phyloP scores from a whole-genome alignment of 2,113 vertebrate genomes.

The Chitala chitala region DNA sequence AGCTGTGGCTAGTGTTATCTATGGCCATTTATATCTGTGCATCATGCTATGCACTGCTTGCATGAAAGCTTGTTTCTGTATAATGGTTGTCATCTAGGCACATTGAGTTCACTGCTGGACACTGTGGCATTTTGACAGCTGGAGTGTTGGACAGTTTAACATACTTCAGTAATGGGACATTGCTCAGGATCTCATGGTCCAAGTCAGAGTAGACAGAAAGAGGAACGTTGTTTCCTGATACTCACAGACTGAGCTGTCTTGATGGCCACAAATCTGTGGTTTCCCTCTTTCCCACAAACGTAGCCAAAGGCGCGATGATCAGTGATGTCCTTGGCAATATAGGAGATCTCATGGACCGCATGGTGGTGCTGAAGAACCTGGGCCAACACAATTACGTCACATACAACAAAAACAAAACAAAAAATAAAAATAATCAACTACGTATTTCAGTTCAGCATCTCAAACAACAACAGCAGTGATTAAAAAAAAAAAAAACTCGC shows the following conservation, averaged over 20 bases:
- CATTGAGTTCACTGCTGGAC: no score
- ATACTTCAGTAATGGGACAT: no score
- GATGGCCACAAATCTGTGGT: slow-evolving; percentile 97
- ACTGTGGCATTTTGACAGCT: no score
- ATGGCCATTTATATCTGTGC: no score
- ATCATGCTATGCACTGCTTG: no score
- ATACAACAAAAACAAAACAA: no score
- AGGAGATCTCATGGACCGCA: slow-evolving; percentile 97
- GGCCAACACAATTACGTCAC: slow-evolving; percentile 16
- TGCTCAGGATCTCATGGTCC: no score
- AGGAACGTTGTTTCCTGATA: slow-evolving; percentile 30
- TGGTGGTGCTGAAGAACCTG: slow-evolving; percentile 95
- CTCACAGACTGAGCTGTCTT: slow-evolving; percentile 96
- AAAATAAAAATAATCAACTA: not conserved
- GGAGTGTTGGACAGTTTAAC: no score
- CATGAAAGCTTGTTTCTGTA: no score
- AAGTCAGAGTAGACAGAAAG: not conserved
- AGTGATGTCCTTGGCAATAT: slow-evolving; percentile 98
- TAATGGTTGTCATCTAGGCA: no score
- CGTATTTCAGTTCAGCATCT: not conserved
- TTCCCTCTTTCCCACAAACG: slow-evolving; percentile 93
- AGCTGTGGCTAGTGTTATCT: no score
- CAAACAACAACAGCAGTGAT: no score
- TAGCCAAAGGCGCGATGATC: slow-evolving; percentile 97
- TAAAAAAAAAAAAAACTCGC: not conserved